Percentiles rank a stretch among this genome's conserved stretches.
Conservation (phyloP, 2,888 invertebrate species). For the Pandemis heparana region DNA sequence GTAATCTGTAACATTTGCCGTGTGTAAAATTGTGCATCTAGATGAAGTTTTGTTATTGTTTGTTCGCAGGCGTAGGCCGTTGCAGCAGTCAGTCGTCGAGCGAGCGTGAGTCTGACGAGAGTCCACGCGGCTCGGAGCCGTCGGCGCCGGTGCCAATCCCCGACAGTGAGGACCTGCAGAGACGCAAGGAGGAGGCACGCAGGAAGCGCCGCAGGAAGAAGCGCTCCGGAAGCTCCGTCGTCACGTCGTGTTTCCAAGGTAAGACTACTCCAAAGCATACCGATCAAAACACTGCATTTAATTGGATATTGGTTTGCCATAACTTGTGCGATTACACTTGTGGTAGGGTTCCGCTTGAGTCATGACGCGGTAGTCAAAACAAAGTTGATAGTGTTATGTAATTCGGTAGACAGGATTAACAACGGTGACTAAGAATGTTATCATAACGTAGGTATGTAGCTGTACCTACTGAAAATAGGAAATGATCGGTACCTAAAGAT, state of each 20-base stretch:
- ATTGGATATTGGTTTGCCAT: slow-evolving; percentile 1
- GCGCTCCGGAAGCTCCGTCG: slow-evolving; percentile 94
- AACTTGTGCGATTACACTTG: not conserved
- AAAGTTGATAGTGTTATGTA: slow-evolving; percentile 32
- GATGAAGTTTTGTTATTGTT: slow-evolving; percentile 42
- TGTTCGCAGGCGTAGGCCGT: slow-evolving; percentile 77
- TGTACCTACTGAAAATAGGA: slow-evolving; percentile 4
- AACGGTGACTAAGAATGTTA: slow-evolving; percentile 30
- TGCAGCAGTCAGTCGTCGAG: slow-evolving; percentile 85
- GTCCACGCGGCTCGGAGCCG: slow-evolving; percentile 74
- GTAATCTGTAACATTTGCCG: not conserved
- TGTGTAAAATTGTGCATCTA: not conserved
- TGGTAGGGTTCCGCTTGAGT: slow-evolving; percentile 16
- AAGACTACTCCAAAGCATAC: not conserved
- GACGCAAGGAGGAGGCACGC: slow-evolving; percentile 95
- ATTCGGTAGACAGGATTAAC: slow-evolving; percentile 31
- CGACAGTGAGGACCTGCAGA: slow-evolving; percentile 88
- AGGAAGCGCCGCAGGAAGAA: slow-evolving; percentile 96
- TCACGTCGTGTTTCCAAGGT: slow-evolving; percentile 97
- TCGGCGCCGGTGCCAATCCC: slow-evolving; percentile 86
- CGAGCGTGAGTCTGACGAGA: slow-evolving; percentile 81
- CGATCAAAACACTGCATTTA: not conserved
- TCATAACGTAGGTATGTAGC: slow-evolving; percentile 4
- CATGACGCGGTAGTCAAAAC: slow-evolving; percentile 29
- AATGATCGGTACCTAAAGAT: slow-evolving; percentile 11